Evolutionary conservation across 1,140 invertebrate species (phyloP), one percentile per base, ranked within the genome.

Genomic region (Arion vulgaris): DNA sequence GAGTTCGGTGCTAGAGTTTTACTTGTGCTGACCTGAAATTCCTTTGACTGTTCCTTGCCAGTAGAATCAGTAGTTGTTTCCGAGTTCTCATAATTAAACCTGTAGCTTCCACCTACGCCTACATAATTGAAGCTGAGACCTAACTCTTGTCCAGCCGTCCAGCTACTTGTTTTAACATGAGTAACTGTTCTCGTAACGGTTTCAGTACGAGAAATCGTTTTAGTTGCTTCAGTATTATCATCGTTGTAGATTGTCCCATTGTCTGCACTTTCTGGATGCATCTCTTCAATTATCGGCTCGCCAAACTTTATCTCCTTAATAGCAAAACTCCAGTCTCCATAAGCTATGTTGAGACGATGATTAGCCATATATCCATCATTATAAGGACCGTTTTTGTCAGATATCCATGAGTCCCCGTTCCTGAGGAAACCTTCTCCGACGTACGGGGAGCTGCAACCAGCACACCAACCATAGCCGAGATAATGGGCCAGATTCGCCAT

Each of bases 271-370:
- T 77, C 49, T 4, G 74, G 26, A 11, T n/a, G 17, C 2, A 77
- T 2, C 0, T 77, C 74, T 19, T 77, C n/a, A 19, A 28, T 41
- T 7, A 77, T n/a, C 19, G 45, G 26, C 0, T 77, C 39, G 26
- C 74, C 74, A 77, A n/a, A 77, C 9, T 28, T 62, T 7, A 77
- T 77, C 1, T 77, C 74, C 74, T 77, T 77, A 7, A 77, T 57
- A 34, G 68, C 68, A 71, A 71, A 71, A 13, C 38, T 32, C 68
- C 68, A 71, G 68, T 71, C 68, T 23, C 68, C 68, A 28, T 71
- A 71, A 4, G 32, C 68, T 28, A 71, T 71, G 26, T 13, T 36
- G 15, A 71, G 68, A 5, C 74, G 41, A 32, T 77, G 26, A 57
- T 57, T 49, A 36, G 1, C 38, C n/a, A 32, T 77, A 28, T 77